Conservation (phyloP, 2,113 vertebrate genomes). For the Pangasianodon hypophthalmus region DNA sequence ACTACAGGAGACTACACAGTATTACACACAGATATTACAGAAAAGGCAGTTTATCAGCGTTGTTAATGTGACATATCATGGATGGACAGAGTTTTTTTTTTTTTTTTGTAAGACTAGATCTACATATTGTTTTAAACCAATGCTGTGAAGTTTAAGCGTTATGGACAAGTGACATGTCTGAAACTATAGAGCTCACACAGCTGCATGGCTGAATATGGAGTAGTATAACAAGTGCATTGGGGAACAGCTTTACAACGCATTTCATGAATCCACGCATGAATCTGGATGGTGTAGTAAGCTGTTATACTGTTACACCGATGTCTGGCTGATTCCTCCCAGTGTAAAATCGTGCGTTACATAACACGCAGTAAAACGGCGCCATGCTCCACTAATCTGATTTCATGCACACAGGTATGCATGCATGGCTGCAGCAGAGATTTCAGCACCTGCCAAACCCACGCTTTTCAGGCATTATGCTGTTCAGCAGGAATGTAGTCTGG, state of each 20-base stretch:
- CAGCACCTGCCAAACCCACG: neutral
- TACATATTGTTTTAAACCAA: neutral
- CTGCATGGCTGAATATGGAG: neutral
- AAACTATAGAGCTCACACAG: neutral
- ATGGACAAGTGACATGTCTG: neutral
- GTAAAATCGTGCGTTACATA: constrained; percentile 38
- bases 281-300: neutral
- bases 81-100: neutral
- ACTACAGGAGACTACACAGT: neutral
- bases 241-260: neutral
- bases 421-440: neutral
- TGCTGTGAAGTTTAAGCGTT: neutral
- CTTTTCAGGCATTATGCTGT: neutral
- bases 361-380: constrained; percentile 11
- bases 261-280: neutral
- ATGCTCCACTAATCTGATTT: neutral
- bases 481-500: neutral
- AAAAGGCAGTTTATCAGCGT: neutral
- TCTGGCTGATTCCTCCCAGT: neutral
- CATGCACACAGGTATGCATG: neutral
- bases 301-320: neutral
- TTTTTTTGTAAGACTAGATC: neutral
- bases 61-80: neutral
- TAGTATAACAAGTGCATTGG: neutral
- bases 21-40: no score